A percentile compares a stretch with the other conserved stretches of the same genome.
Evolutionary conservation across 2,888 invertebrate species (phyloP).

Genomic region (Pseudococcus viburni): DNA sequence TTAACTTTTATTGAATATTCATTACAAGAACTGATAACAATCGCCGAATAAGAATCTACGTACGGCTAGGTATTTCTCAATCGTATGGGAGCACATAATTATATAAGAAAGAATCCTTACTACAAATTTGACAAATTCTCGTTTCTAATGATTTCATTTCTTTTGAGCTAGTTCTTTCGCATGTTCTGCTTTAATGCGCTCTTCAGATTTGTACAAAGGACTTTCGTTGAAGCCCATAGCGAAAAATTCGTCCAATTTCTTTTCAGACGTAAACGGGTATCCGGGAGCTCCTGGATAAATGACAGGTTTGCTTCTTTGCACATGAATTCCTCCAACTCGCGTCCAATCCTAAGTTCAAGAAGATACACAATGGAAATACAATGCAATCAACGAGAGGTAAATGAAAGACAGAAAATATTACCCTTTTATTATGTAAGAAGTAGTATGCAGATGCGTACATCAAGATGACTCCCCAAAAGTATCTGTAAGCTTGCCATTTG

Average conservation of each 20-base stretch:
- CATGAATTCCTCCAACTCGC: neutral
- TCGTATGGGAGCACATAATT: neutral
- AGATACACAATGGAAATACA: neutral
- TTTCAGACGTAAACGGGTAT: slow-evolving; percentile 52
- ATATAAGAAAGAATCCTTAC: neutral
- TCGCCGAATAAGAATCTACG: neutral
- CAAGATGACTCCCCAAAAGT: slow-evolving; percentile 70
- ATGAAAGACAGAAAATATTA: slow-evolving; percentile 70
- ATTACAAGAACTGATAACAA: neutral
- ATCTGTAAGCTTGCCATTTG: neutral
- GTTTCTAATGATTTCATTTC: neutral
- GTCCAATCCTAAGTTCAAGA: slow-evolving; percentile 35
- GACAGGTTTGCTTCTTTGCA: neutral
- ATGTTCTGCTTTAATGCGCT: slow-evolving; percentile 56
- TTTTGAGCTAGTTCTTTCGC: slow-evolving; percentile 13
- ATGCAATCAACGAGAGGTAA: neutral
- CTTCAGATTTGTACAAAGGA: slow-evolving; percentile 39
- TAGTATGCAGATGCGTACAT: slow-evolving; percentile 79
- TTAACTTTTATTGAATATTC: neutral
- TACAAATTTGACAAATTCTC: neutral
- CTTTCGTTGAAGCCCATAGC: slow-evolving; percentile 35
- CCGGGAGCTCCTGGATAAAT: slow-evolving; percentile 49
- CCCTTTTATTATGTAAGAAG: slow-evolving; percentile 85
- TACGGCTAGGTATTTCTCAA: neutral
- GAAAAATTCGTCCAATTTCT: neutral